These are phyloP conservation scores for Tapera naevia DNA, from an alignment of 2,797 vertebrate genomes.

Conservation along the genomic window DNA sequence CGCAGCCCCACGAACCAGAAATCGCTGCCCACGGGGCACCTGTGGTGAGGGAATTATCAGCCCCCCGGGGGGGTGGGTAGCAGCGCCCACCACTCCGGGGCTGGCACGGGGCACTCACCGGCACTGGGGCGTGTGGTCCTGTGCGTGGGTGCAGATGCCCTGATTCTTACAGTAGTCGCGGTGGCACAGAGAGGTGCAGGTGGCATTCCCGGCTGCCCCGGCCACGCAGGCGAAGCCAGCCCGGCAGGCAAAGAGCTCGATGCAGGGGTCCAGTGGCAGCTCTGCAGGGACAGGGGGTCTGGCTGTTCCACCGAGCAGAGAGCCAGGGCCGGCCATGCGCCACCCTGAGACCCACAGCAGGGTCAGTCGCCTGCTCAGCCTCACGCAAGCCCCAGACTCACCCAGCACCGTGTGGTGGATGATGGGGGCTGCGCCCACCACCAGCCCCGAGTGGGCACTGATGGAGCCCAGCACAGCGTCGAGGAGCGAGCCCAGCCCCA, in stretches of 20 bases:
- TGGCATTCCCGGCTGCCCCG: slow-evolving; percentile 60
- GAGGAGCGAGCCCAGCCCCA: slow-evolving; percentile 59
- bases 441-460: not conserved
- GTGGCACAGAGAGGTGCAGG: slow-evolving; percentile 86
- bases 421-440: not conserved
- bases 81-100: accelerated
- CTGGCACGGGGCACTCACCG: slow-evolving; percentile 70
- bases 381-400: not conserved
- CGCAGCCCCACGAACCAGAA: slow-evolving; percentile 88
- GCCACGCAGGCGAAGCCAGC: slow-evolving; percentile 79
- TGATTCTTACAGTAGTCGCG: slow-evolving; percentile 84
- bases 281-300: slow-evolving; percentile 39
- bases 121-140: slow-evolving; percentile 79
- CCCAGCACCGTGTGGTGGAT: slow-evolving; percentile 7
- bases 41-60: not conserved
- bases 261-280: slow-evolving; percentile 76
- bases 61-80: accelerated
- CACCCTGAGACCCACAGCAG: accelerated
- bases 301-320: not conserved
- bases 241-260: slow-evolving; percentile 80
- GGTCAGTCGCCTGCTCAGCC: accelerated
- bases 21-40: slow-evolving; percentile 84
- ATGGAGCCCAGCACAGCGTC: slow-evolving; percentile 68
- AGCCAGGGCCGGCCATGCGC: not conserved
- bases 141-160: slow-evolving; percentile 86